A percentile compares a stretch with the other conserved stretches of the same genome.
phyloP scores from a whole-genome alignment of 2,113 vertebrate species.

The Callopanchax toddi region DNA sequence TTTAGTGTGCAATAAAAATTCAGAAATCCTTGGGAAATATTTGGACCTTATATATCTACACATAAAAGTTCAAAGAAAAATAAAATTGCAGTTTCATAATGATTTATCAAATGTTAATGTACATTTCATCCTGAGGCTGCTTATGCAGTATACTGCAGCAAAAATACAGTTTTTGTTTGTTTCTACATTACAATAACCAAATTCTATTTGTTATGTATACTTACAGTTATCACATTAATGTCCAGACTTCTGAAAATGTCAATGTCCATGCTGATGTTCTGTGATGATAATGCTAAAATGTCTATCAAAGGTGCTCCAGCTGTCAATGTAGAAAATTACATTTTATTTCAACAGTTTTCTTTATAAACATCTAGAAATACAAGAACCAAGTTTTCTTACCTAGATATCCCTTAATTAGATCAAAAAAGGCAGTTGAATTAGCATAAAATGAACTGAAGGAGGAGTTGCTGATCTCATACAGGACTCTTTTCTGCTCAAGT shows the following conservation, averaged over 20 bases:
- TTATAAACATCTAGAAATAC: background rate
- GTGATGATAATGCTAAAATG: slow-evolving; percentile 25
- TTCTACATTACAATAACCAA: too few species aligned
- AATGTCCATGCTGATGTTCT: slow-evolving; percentile 40
- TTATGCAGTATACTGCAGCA: too few species aligned
- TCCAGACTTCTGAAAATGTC: slow-evolving; percentile 9
- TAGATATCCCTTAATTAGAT: slow-evolving; percentile 8
- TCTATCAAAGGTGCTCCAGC: slow-evolving; percentile 28
- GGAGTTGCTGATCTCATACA: slow-evolving; percentile 48
- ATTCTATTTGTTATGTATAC: too few species aligned
- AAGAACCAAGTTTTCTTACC: slow-evolving; percentile 26
- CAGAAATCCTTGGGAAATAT: background rate
- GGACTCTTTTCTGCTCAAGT: slow-evolving; percentile 29
- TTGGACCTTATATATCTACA: too few species aligned
- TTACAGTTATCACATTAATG: slow-evolving; percentile 3
- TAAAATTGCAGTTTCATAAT: too few species aligned
- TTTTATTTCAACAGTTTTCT: background rate
- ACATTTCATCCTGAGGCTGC: too few species aligned
- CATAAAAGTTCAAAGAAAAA: too few species aligned
- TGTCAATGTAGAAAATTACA: background rate
- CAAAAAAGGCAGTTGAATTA: slow-evolving; percentile 2
- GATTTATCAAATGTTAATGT: too few species aligned
- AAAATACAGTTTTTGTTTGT: too few species aligned
- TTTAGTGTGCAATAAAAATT: background rate
- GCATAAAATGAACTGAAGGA: slow-evolving; percentile 44